Percentiles rank a stretch among this genome's conserved stretches.
phyloP scores from a whole-genome alignment of 1,140 invertebrate genomes.

The Nasonia longicornis region DNA sequence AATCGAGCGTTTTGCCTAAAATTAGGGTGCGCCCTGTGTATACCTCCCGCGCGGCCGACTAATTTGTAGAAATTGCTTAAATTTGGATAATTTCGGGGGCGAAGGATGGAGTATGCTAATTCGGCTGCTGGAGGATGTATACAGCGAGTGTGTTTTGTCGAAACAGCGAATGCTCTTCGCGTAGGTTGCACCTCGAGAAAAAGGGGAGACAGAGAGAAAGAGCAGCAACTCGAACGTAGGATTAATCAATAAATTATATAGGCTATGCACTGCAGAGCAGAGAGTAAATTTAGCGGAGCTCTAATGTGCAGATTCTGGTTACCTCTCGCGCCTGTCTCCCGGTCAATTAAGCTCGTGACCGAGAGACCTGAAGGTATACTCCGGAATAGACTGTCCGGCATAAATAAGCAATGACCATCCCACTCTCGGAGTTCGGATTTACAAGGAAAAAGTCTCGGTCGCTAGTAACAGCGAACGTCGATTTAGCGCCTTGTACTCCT shows the following conservation, averaged over 20 bases:
- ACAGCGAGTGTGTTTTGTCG: too few species aligned
- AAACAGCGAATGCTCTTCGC: too few species aligned
- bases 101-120: background rate
- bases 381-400: background rate
- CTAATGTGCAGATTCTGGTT: too few species aligned
- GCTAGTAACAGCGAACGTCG: background rate
- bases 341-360: background rate
- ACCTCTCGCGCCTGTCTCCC: too few species aligned
- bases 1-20: background rate
- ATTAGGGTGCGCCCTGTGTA: background rate
- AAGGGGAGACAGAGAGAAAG: too few species aligned
- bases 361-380: background rate
- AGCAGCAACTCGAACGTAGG: background rate
- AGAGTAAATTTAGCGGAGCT: too few species aligned
- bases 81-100: background rate
- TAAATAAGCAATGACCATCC: background rate
- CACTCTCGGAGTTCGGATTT: background rate
- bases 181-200: background rate
- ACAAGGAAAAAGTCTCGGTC: background rate
- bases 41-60: background rate
- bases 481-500: background rate
- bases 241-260: too few species aligned
- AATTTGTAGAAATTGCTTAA: background rate
- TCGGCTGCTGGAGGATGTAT: background rate
- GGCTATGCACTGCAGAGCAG: too few species aligned